A percentile compares a stretch with the other conserved stretches of the same genome.
Conservation (phyloP, 2,797 vertebrate species). For the Vireo griseus region DNA sequence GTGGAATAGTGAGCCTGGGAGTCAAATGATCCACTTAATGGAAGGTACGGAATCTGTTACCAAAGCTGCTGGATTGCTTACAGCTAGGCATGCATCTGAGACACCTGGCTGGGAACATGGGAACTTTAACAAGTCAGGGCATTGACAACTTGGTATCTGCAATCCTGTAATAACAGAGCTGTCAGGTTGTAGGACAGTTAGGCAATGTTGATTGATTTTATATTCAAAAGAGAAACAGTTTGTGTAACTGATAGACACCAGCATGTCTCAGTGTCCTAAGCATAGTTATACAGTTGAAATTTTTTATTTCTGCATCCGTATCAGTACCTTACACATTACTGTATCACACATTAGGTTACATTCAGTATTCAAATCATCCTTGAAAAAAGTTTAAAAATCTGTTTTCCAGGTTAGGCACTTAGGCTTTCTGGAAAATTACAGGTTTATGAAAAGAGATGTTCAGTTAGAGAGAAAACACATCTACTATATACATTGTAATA, state of each 20-base stretch:
- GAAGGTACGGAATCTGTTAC: background rate
- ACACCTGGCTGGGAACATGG: background rate
- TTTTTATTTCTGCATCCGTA: background rate
- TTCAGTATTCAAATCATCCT: background rate
- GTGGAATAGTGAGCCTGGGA: background rate
- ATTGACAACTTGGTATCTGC: background rate
- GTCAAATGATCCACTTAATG: background rate
- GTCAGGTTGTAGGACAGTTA: background rate
- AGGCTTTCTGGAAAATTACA: background rate
- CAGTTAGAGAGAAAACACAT: background rate
- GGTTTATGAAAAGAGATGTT: background rate
- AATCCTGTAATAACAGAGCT: background rate
- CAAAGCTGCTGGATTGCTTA: background rate
- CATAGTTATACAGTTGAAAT: background rate
- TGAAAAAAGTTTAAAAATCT: background rate
- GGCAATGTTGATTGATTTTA: background rate
- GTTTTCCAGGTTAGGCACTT: background rate
- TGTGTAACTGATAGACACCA: background rate
- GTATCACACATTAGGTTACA: background rate
- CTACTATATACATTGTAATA: background rate
- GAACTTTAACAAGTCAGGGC: background rate
- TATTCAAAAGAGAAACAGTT: background rate
- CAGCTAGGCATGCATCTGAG: background rate
- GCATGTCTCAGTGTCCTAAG: background rate
- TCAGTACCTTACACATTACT: background rate